These are phyloP conservation scores for Cistogaster globosa DNA, from an alignment of 2,888 invertebrate species.

Conservation along the genomic window DNA sequence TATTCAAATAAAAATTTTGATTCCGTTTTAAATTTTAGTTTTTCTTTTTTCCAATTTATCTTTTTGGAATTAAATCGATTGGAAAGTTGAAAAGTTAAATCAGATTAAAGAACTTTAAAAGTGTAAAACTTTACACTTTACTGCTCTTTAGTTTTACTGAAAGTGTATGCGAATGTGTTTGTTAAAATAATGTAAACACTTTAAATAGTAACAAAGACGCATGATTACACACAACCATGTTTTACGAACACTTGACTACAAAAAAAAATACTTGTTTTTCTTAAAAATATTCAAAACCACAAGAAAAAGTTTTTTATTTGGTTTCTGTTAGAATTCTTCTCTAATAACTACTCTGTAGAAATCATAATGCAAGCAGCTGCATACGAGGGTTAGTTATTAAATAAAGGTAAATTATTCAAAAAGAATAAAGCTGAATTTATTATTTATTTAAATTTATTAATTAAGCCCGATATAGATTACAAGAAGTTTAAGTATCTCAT, in stretches of 20 bases:
- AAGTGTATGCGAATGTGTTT: not conserved
- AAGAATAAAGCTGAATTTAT: not conserved
- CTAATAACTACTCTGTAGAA: conserved; percentile 14
- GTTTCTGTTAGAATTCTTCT: conserved; percentile 6
- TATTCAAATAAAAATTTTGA: too few species aligned
- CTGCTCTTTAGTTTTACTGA: conserved; percentile 35
- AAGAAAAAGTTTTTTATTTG: conserved; percentile 52
- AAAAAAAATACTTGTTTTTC: conserved; percentile 8
- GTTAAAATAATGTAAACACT: conserved; percentile 51
- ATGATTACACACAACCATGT: conserved; percentile 30
- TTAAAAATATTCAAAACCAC: conserved; percentile 53
- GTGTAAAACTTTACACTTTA: conserved; percentile 65
- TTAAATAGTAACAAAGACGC: conserved; percentile 30
- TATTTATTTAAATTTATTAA: too few species aligned
- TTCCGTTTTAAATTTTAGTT: not conserved
- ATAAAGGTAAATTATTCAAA: not conserved
- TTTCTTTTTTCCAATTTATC: conserved; percentile 18
- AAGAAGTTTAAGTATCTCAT: too few species aligned
- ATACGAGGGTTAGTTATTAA: not conserved
- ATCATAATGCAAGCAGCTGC: conserved; percentile 21
- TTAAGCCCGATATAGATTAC: too few species aligned
- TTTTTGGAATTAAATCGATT: conserved; percentile 57
- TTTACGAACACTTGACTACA: not conserved
- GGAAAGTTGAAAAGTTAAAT: conserved; percentile 66
- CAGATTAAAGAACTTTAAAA: conserved; percentile 28